phyloP scores from a whole-genome alignment of 1,140 invertebrate genomes.

The Pseudoatta argentina region DNA sequence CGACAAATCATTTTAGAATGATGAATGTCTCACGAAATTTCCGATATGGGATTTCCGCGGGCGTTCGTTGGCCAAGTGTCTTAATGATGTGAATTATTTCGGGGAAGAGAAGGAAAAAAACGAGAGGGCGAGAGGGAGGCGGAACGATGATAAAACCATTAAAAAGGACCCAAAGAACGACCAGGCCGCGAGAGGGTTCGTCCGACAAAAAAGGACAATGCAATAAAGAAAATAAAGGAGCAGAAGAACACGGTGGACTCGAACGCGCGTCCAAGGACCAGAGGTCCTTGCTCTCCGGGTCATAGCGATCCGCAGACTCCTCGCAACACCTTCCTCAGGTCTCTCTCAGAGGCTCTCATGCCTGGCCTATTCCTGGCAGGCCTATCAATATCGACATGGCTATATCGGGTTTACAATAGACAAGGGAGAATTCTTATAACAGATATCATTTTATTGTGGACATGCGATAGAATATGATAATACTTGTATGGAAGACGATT shows the following conservation, averaged over 20 bases:
- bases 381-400: constrained; percentile 13
- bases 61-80: constrained; percentile 57
- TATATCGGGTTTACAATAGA: constrained; percentile 19
- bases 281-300: constrained; percentile 83
- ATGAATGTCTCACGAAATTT: not conserved
- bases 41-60: constrained; percentile 29
- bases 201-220: constrained; percentile 64
- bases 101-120: constrained; percentile 59
- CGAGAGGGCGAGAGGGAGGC: constrained; percentile 51
- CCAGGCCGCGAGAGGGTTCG: constrained; percentile 62
- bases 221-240: constrained; percentile 70
- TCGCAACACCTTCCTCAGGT: constrained; percentile 74
- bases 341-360: constrained; percentile 73
- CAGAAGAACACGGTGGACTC: constrained; percentile 71
- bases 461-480: constrained; percentile 5
- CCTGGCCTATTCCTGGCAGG: constrained; percentile 60
- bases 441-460: constrained; percentile 13
- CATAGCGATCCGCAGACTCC: constrained; percentile 78
- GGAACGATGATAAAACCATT: constrained; percentile 78
- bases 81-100: constrained; percentile 80
- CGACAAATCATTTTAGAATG: not conserved
- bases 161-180: constrained; percentile 79
- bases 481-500: not conserved
- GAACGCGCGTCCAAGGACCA: constrained; percentile 82
- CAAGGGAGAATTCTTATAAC: not conserved